phyloP scores from a whole-genome alignment of 1,140 invertebrate species.

The Mesaphorura yosii region DNA sequence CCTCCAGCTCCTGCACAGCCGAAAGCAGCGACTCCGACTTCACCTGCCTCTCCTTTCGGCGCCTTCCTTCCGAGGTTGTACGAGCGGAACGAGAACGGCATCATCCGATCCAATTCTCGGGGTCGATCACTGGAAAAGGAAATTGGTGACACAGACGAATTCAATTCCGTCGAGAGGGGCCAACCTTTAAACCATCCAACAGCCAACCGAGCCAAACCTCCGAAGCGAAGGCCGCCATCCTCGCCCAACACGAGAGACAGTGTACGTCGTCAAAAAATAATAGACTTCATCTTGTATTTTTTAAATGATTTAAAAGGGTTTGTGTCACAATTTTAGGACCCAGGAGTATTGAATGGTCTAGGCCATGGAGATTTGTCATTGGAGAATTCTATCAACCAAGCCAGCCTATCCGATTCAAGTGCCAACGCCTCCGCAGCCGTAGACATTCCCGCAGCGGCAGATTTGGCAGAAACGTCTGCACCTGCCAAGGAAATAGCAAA shows the following conservation, averaged over 20 bases:
- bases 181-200: conserved; percentile 28
- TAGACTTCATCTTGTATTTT: conserved; percentile 4
- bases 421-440: not conserved
- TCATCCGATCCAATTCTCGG: not conserved
- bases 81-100: not conserved
- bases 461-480: not conserved
- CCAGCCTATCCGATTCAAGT: conserved; percentile 7
- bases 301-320: no score
- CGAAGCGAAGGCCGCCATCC: conserved; percentile 29
- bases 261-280: conserved; percentile 10
- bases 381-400: not conserved
- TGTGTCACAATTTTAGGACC: conserved; percentile 6
- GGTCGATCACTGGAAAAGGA: not conserved
- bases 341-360: conserved; percentile 10
- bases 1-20: not conserved
- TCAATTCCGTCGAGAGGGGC: conserved; percentile 25
- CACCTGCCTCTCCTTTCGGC: conserved; percentile 1
- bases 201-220: conserved; percentile 29
- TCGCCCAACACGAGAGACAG: conserved; percentile 21
- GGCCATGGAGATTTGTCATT: not conserved
- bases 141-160: conserved; percentile 11
- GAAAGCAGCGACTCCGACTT: not conserved
- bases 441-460: not conserved
- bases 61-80: not conserved
- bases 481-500: not conserved